Conservation (phyloP, 2,113 vertebrate genomes). For the Hystrix brachyura region DNA sequence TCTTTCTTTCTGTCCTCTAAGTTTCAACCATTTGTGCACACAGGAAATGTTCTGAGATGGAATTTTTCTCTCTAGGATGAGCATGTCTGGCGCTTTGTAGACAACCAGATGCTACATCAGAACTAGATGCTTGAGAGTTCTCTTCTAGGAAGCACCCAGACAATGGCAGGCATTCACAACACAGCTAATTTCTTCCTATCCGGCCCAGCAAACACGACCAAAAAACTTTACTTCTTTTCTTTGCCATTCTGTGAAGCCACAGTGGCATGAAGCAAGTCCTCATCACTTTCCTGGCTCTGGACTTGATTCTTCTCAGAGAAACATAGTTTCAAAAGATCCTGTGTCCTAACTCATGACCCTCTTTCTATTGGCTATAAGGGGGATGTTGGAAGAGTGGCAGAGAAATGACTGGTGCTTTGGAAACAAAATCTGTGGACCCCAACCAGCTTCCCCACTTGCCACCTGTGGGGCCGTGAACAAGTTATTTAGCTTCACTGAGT, state of each 20-base stretch:
- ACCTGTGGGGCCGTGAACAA: not conserved
- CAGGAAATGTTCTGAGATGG: not conserved
- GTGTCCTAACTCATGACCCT: not conserved
- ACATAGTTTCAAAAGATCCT: not conserved
- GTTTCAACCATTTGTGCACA: not conserved
- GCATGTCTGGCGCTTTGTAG: not conserved
- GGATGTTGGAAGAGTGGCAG: not conserved
- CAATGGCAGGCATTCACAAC: not conserved
- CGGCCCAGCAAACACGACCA: not conserved
- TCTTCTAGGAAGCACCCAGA: not conserved
- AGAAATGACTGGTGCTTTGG: not conserved
- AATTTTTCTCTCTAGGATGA: not conserved
- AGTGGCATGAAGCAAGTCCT: not conserved
- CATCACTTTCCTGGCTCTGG: not conserved
- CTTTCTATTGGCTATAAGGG: not conserved
- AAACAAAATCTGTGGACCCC: not conserved
- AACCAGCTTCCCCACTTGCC: too few relatives aligned
- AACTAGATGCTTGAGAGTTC: not conserved
- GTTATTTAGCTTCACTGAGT: not conserved
- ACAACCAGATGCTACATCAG: not conserved
- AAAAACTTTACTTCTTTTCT: not conserved
- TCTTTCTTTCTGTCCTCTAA: not conserved
- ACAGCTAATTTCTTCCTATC: not conserved
- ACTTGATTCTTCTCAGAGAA: not conserved
- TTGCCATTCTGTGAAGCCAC: not conserved